Percentiles rank a stretch among this genome's conserved stretches.
Evolutionary conservation across 2,797 vertebrate genomes (phyloP).

Genomic region (Eptatretus atami): DNA sequence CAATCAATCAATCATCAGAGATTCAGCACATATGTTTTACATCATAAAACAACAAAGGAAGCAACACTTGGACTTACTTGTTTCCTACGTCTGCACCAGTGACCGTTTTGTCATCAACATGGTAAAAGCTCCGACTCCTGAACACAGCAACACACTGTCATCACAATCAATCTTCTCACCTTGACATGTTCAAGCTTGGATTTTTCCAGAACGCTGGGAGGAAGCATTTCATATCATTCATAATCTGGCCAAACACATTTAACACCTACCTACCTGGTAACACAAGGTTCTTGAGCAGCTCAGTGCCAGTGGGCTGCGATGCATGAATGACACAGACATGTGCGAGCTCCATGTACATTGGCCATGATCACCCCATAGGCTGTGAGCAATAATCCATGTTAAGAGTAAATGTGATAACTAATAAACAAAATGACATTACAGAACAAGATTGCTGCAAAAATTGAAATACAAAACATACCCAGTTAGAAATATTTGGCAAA

Average conservation of each 20-base stretch:
- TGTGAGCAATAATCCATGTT: conserved; percentile 11
- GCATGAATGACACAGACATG: conserved; percentile 80
- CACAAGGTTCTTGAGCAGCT: conserved; percentile 81
- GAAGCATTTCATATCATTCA: too few species aligned
- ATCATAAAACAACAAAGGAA: too few species aligned
- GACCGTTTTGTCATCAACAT: conserved; percentile 61
- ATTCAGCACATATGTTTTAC: too few species aligned
- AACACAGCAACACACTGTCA: conserved; percentile 9
- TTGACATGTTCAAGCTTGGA: not conserved
- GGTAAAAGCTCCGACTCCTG: conserved; percentile 77
- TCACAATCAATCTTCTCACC: conserved; percentile 6
- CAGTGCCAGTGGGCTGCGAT: conserved; percentile 60
- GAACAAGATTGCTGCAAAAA: too few species aligned
- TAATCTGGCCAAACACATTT: too few species aligned
- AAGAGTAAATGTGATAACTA: too few species aligned
- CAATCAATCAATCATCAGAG: too few species aligned
- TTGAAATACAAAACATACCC: too few species aligned
- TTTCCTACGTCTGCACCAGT: conserved; percentile 78
- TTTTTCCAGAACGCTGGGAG: too few species aligned
- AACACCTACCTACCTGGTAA: conserved; percentile 31
- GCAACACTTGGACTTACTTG: conserved; percentile 25
- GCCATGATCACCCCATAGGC: conserved; percentile 86
- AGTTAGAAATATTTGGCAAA: too few species aligned
- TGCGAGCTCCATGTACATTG: conserved; percentile 57
- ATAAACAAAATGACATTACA: too few species aligned